Conservation (phyloP, 2,888 invertebrate genomes). For the Thysanoteuthis rhombus region DNA sequence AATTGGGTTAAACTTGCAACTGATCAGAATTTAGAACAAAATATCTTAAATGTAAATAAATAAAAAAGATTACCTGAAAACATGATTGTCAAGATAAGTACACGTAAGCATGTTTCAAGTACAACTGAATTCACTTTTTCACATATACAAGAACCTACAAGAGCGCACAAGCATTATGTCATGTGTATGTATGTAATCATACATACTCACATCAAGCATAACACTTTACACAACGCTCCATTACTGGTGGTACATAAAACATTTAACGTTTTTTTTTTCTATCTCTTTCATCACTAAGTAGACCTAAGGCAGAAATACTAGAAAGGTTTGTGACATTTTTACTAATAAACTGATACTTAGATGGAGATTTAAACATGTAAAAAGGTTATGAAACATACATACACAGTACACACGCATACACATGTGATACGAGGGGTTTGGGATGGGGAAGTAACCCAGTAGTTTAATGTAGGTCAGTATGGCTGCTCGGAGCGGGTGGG, state of each 20-base stretch:
- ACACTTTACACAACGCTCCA: background rate
- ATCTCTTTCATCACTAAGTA: too few relatives aligned
- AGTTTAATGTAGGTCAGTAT: slow-evolving; percentile 12
- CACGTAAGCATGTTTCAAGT: background rate
- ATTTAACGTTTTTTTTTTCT: background rate
- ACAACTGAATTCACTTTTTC: too few relatives aligned
- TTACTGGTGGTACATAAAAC: background rate
- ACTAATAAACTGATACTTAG: background rate
- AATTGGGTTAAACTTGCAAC: slow-evolving; percentile 1
- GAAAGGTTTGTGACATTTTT: background rate
- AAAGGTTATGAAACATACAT: background rate
- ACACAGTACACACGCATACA: background rate
- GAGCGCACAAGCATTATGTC: background rate
- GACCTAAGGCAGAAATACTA: too few relatives aligned
- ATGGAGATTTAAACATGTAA: background rate
- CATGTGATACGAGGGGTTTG: background rate
- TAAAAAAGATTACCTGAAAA: background rate
- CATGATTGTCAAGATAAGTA: background rate
- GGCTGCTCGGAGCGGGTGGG: slow-evolving; percentile 12
- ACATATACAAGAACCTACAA: too few relatives aligned
- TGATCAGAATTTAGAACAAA: background rate
- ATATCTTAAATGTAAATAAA: background rate
- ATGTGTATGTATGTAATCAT: background rate
- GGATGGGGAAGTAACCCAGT: background rate
- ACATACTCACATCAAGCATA: too few relatives aligned